Percentiles rank a stretch among this genome's conserved stretches.
Evolutionary conservation across 2,888 invertebrate species (phyloP).

Genomic region (Zaprionus lineosus): DNA sequence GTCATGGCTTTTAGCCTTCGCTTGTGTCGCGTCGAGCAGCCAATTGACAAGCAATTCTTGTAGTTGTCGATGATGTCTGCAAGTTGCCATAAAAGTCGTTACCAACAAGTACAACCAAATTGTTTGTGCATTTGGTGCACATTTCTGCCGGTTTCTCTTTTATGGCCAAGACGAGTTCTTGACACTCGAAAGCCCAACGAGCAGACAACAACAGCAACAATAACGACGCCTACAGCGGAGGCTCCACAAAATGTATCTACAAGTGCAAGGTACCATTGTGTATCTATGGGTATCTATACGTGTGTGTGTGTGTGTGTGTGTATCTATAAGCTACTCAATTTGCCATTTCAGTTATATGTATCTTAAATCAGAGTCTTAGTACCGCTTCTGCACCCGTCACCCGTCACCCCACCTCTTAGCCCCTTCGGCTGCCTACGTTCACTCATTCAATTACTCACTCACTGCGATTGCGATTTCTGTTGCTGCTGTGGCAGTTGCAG

Average conservation of each 20-base stretch:
- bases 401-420: constrained; percentile 3
- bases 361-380: too few relatives aligned
- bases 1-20: constrained; percentile 53
- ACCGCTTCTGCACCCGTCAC: too few relatives aligned
- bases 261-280: constrained; percentile 21
- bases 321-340: neutral
- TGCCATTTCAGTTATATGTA: neutral
- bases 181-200: constrained; percentile 71
- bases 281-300: constrained; percentile 2
- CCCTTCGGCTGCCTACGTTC: constrained; percentile 26
- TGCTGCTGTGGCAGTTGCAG: constrained; percentile 48
- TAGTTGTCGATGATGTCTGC: constrained; percentile 73
- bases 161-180: constrained; percentile 77
- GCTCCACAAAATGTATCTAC: constrained; percentile 19
- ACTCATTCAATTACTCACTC: constrained; percentile 42
- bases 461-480: constrained; percentile 13
- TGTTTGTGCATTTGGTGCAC: constrained; percentile 69
- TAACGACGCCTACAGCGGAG: constrained; percentile 48
- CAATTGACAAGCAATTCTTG: constrained; percentile 59
- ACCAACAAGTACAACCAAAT: constrained; percentile 45
- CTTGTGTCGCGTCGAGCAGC: constrained; percentile 63
- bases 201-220: constrained; percentile 42
- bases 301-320: constrained; percentile 13
- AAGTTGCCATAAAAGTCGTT: constrained; percentile 70
- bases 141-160: constrained; percentile 75